Conservation (phyloP, 53 echinoderm and acorn worm species). For the Zoroaster sp. region DNA sequence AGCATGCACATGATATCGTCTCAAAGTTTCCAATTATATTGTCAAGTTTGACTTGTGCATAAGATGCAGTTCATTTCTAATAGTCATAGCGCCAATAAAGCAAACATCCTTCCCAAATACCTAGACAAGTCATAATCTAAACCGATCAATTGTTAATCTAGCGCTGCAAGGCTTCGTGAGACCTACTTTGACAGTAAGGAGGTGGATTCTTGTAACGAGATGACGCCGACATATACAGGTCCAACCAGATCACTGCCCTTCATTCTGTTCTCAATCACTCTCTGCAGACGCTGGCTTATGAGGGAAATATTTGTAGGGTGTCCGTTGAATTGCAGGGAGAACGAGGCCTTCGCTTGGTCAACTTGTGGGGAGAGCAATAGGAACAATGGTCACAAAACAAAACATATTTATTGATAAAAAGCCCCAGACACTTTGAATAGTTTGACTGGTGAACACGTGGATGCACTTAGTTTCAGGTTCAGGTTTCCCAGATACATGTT, state of each 20-base stretch:
- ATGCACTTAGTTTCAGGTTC: too few species aligned
- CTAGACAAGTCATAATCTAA: background rate
- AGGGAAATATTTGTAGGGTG: background rate
- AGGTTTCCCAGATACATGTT: too few species aligned
- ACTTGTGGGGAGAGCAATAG: background rate
- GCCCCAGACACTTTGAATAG: too few species aligned
- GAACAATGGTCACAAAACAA: background rate
- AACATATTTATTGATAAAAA: too few species aligned
- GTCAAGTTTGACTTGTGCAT: too few species aligned
- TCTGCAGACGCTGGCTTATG: slow-evolving; percentile 24
- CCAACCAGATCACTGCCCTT: slow-evolving; percentile 20
- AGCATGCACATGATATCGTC: too few species aligned
- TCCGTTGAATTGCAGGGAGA: slow-evolving; percentile 4
- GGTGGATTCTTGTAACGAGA: background rate
- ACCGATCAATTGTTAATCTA: background rate
- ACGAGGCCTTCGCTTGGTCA: background rate
- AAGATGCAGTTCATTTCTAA: too few species aligned
- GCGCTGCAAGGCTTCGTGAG: too few species aligned
- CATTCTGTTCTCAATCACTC: slow-evolving; percentile 11
- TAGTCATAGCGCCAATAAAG: background rate
- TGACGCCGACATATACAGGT: slow-evolving; percentile 8
- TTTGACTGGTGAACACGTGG: too few species aligned
- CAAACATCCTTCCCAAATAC: background rate
- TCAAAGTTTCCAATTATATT: background rate
- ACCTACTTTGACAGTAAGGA: slow-evolving; percentile 32